Base-by-base conservation (phyloP, 2,797 vertebrate species). In the Okamejei kenojei region DNA sequence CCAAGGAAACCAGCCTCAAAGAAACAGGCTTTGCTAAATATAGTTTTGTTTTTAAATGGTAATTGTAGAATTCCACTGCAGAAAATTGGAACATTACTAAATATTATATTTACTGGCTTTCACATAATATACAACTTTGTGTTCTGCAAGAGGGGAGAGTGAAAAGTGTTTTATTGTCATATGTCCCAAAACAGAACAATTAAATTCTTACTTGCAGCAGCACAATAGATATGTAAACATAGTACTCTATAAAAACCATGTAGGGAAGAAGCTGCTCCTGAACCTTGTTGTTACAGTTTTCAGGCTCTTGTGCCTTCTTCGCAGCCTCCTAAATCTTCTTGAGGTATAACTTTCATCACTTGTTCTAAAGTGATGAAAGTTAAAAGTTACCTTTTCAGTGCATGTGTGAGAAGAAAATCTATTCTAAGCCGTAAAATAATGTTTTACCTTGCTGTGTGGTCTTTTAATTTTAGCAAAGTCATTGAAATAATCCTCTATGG, bases 391-490 rank as follows among this genome's bases (percentile, higher is more conserved):
- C 7, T 26, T 84, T 0, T 58, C 21, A 74, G 21, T 21, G 1
- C 29, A 11, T 26, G 45, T 45, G 23, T 74, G 11, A 76, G 76
- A 91, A 74, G 38, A 54, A 19, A 10, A 2, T 76, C 10, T 35
- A 19, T 93, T 79, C n/a, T 61, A 26, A 68, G 32, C 65, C 13
- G 29, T 63, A 15, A 45, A 71, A 3, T n/a, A n/a, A 63, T 23
- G 21, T n/a, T 94, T 73, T 95, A 99, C 99, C 98, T 98, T 97
- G 95, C 97, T 99, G 94, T 97, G 99, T 0, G 98, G 98, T 93
- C 97, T 98, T 95, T 99, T 99, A 94, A 99, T 98, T 95, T 96
- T 99, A 95, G 98, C 97, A 94, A 99, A 99, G 95, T 99, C 99
- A 68, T 98, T 98, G 95, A 99, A 99, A 95, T 99, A 99, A 95